Evolutionary conservation across 37 sponge, comb jelly and placozoan genomes (phyloP), one percentile per base, ranked within the genome.

Genomic region (Axinella damicornis): DNA sequence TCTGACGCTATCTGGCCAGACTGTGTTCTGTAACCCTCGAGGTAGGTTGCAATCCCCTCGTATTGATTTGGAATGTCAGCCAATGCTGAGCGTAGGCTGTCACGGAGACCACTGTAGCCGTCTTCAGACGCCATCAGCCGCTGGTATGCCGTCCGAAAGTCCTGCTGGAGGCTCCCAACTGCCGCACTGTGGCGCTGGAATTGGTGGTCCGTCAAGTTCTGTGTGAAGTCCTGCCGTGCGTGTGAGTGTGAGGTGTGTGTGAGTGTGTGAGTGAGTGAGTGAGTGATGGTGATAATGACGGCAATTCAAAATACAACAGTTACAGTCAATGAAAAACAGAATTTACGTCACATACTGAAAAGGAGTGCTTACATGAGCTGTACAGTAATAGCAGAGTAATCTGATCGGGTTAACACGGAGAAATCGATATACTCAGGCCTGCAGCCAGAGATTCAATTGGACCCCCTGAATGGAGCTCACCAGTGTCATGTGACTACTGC

Each of bases 191-290:
- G 46, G 17, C 68, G 67, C 14, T 61, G n/a, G 28, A 63, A 65
- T 37, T 69, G 76, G 16, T 65, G 57, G n/a, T 67, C 68, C 5
- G 68, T 79, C 53, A 79, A 6, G 68, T 79, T 66, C 12, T 79
- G 37, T 9, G 66, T 35, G 68, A 65, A 65, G 52, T 65, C 68
- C 80, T 79, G 65, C 4, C 19, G 24, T n/a, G 20, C 9, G 46
- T 46, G 46, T 46, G 46, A 12, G 46, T 46, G 46, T 46, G 46
- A 12, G 46, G 46, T 46, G 66, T 25, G 66, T 65, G 66, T 25
- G 66, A 2, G 66, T 65, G 66, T 65, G 66, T 15, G 41, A 24
- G 38, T 73, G 24, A 6, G 39, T 0, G 20, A n/a, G 25, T 14
- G 39, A 2, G 9, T 2, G 46, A 4, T 9, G 46, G 46, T 46